These are phyloP conservation scores for Burhinus bistriatus DNA, from an alignment of 2,113 vertebrate genomes.

Conservation along the genomic window DNA sequence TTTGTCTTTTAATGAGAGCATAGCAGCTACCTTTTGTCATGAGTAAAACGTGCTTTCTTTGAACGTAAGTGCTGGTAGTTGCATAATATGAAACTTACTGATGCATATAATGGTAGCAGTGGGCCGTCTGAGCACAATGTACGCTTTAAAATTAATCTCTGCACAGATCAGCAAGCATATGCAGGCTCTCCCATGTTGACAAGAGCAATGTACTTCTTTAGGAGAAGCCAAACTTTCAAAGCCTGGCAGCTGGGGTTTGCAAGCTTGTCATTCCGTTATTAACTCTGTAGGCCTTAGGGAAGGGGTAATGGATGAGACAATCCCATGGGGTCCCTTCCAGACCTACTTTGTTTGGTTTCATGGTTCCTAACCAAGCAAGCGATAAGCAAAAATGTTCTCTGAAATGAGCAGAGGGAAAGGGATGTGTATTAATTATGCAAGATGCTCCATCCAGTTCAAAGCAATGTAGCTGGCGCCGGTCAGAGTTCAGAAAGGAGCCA, in stretches of 20 bases:
- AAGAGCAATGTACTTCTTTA: not conserved
- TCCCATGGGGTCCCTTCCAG: not conserved
- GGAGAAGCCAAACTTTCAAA: slow-evolving; percentile 12
- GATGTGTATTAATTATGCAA: not conserved
- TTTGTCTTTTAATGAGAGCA: slow-evolving; percentile 18
- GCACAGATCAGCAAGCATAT: slow-evolving; percentile 33
- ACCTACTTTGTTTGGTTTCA: slow-evolving; percentile 42
- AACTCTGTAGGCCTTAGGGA: slow-evolving; percentile 12
- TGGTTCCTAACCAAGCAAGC: slow-evolving; percentile 13
- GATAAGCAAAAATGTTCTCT: not conserved
- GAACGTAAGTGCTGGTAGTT: slow-evolving; percentile 13
- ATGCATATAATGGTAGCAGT: slow-evolving; percentile 37
- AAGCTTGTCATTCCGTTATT: not conserved
- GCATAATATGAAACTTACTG: slow-evolving; percentile 39
- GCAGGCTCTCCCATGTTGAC: not conserved
- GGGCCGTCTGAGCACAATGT: not conserved
- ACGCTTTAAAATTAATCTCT: slow-evolving; percentile 12
- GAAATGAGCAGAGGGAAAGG: not conserved
- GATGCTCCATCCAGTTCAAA: not conserved
- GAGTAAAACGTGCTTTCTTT: not conserved
- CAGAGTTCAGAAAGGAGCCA: not conserved
- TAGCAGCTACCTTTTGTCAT: not conserved
- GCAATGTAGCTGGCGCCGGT: not conserved
- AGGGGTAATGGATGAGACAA: slow-evolving; percentile 13
- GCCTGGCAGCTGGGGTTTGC: slow-evolving; percentile 25